phyloP scores from a whole-genome alignment of 2,113 vertebrate species.

The Dicrurus megarhynchus region DNA sequence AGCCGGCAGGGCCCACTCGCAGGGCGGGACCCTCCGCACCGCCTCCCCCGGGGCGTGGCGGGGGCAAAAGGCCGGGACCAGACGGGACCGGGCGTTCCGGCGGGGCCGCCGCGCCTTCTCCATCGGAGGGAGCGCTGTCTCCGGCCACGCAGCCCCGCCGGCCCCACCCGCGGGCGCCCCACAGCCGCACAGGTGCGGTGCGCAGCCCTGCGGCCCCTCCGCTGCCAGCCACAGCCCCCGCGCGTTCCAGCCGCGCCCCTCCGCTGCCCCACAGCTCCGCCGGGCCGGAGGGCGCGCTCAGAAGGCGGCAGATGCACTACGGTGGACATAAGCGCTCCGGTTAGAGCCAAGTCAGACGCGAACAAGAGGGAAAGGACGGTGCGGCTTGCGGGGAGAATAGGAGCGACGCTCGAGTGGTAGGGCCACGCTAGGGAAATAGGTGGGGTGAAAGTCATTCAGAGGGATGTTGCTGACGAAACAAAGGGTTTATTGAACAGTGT shows the following conservation, averaged over 20 bases:
- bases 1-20: too few relatives aligned
- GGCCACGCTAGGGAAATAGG: too few relatives aligned
- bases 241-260: too few relatives aligned
- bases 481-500: background rate
- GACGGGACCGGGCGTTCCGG: accelerated
- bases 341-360: background rate
- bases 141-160: background rate
- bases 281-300: background rate
- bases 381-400: background rate
- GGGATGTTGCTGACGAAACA: background rate
- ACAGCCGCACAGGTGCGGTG: background rate
- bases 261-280: background rate
- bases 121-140: background rate
- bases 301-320: background rate
- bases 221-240: background rate
- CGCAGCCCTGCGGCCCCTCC: background rate
- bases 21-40: background rate
- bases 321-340: too few relatives aligned
- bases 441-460: background rate
- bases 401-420: background rate
- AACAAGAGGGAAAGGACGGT: background rate
- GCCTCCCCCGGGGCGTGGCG: accelerated
- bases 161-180: background rate
- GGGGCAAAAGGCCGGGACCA: too few relatives aligned
- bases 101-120: too few relatives aligned